Evolutionary conservation across 2,113 vertebrate species (phyloP).

Genomic region (Misgurnus mizolepis): DNA sequence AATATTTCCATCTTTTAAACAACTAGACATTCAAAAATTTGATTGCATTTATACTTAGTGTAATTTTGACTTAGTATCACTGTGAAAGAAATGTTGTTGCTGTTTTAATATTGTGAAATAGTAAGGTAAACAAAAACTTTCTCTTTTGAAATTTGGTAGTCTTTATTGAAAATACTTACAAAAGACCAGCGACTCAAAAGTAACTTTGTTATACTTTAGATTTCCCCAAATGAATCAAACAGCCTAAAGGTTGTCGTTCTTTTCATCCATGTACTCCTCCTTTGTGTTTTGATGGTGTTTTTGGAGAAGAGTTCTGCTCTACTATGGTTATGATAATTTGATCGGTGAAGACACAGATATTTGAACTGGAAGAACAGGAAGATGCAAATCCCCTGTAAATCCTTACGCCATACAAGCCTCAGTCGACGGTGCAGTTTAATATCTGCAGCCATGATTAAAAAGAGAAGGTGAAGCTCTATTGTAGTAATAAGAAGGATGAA

Average conservation of each 20-base stretch:
- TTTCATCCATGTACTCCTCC: not conserved
- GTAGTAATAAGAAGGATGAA: constrained; percentile 85
- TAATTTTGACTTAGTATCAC: no score
- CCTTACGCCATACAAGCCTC: constrained; percentile 92
- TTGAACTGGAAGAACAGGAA: constrained; percentile 84
- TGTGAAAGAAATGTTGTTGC: no score
- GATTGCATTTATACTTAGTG: no score
- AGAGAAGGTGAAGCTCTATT: constrained; percentile 91
- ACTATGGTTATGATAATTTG: constrained; percentile 98
- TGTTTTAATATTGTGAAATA: not conserved
- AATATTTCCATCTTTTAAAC: not conserved
- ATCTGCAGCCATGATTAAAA: constrained; percentile 98
- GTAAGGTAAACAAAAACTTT: no score
- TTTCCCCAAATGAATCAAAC: not conserved
- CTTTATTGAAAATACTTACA: not conserved
- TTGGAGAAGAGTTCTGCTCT: constrained; percentile 90
- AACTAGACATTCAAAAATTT: not conserved
- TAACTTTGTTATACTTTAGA: not conserved
- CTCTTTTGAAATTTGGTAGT: not conserved
- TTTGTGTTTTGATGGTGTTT: constrained; percentile 71
- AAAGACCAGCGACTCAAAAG: not conserved
- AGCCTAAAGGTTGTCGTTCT: not conserved
- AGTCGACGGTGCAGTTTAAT: constrained; percentile 95
- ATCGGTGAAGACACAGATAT: constrained; percentile 91
- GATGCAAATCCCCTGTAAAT: constrained; percentile 98